Evolutionary conservation across 2,888 invertebrate species (phyloP).

Genomic region (Hydroisotoma schaefferi): DNA sequence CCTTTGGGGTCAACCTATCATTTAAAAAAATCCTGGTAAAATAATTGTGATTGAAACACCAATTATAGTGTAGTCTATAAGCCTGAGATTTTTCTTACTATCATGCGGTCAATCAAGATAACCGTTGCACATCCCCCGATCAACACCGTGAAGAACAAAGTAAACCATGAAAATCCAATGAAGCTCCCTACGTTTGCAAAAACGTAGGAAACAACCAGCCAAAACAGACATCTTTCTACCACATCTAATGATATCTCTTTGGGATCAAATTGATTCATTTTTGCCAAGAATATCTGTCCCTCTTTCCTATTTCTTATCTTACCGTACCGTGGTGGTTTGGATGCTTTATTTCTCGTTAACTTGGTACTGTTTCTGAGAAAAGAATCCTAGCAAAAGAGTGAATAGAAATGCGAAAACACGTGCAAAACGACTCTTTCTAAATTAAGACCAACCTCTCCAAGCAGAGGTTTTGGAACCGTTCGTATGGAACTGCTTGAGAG

Average conservation of each 20-base stretch:
- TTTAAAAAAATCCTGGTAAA: slow-evolving; percentile 5
- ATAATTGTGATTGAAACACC: too few relatives aligned
- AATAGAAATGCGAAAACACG: too few relatives aligned
- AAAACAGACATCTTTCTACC: slow-evolving; percentile 22
- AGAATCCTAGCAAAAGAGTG: too few relatives aligned
- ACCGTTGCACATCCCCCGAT: slow-evolving; percentile 12
- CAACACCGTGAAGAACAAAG: slow-evolving; percentile 18
- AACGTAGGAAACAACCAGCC: slow-evolving; percentile 20
- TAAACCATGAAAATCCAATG: slow-evolving; percentile 20
- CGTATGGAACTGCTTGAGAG: too few relatives aligned
- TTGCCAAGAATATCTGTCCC: neutral
- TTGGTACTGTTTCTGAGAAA: too few relatives aligned
- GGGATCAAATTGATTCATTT: slow-evolving; percentile 4
- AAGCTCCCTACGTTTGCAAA: slow-evolving; percentile 14
- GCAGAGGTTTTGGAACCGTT: too few relatives aligned
- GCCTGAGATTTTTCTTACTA: slow-evolving; percentile 2
- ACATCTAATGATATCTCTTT: slow-evolving; percentile 22
- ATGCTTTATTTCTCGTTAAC: too few relatives aligned
- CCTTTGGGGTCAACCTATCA: slow-evolving; percentile 74
- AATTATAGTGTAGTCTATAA: neutral
- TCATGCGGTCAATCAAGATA: slow-evolving; percentile 18
- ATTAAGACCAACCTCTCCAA: too few relatives aligned
- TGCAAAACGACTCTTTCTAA: too few relatives aligned
- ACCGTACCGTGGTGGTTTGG: too few relatives aligned
- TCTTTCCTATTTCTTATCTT: neutral